Base-by-base conservation (phyloP, 2,797 vertebrate genomes). In the Cichlasoma orientale region DNA sequence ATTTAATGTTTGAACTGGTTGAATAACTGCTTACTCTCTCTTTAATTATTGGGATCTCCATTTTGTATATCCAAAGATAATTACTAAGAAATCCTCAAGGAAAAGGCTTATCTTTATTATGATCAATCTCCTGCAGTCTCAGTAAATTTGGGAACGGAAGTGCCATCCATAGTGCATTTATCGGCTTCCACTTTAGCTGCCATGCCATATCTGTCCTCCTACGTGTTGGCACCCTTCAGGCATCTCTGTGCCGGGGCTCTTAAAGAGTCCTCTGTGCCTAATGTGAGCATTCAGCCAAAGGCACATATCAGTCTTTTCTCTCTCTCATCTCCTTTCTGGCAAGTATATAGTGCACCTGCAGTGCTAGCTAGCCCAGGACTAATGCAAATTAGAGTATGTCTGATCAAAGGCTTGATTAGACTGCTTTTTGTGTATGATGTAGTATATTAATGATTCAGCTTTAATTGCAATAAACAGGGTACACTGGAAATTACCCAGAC, bases 331-430 rank as follows among this genome's bases (percentile, higher is more conserved):
- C 78, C 76, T 83, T 73, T 87, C 80, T 94, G 93, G 92, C 93
- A 90, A 75, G 85, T 88, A 78, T 78, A 14, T 70, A 82, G 79
- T 90, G 92, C 93, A 95, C 92, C 94, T 94, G 94, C 91, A 88
- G 89, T 50, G 75, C 81, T 78, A 59, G 84, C 84, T 82, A 87
- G 68, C 86, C 80, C 77, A 75, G 69, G 80, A 82, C 90, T 91
- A 77, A 92, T 94, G 90, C 91, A 92, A 92, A 93, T 93, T 8
- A 68, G 85, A 93, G 80, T 52, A 50, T 75, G 77, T 80, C 29
- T 78, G 84, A 90, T 94, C 89, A 91, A 92, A 91, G 86, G 66
- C 75, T 79, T 71, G 79, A 90, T 92, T 88, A 84, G 82, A 58
- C 80, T 82, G 61, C 44, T 80, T 86, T 87, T 73, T 80, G 82